phyloP scores from a whole-genome alignment of 2,797 vertebrate genomes.

The Lagorchestes hirsutus region DNA sequence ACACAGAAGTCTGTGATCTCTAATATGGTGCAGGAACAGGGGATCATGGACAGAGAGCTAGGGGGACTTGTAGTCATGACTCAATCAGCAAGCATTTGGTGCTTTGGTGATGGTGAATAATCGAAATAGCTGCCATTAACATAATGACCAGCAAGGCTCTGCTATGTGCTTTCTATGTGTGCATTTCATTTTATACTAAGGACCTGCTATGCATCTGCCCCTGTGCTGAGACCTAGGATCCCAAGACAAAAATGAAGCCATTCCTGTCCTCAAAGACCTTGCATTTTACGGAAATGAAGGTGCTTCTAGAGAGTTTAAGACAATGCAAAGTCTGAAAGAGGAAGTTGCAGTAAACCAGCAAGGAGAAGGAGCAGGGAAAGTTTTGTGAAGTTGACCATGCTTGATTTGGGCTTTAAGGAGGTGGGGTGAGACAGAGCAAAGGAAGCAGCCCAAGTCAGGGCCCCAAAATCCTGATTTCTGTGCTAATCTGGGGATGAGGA shows the following conservation, averaged over 20 bases:
- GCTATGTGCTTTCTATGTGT: too few species aligned
- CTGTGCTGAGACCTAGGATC: neutral
- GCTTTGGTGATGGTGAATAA: neutral
- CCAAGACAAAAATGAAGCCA: neutral
- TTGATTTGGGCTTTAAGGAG: too few species aligned
- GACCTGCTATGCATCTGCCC: neutral
- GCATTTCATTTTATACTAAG: neutral
- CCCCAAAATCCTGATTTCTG: neutral
- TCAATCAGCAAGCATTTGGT: neutral
- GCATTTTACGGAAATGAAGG: neutral
- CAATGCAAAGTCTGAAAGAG: neutral
- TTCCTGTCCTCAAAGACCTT: neutral
- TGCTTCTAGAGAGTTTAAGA: too few species aligned
- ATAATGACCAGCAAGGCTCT: neutral
- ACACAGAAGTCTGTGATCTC: neutral
- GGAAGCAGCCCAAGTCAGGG: neutral
- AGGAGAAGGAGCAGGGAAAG: neutral
- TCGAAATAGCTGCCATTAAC: neutral
- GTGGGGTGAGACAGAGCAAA: neutral
- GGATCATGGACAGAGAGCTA: neutral
- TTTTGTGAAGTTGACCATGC: too few species aligned
- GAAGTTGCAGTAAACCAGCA: too few species aligned
- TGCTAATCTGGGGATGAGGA: too few species aligned
- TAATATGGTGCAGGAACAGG: too few species aligned
- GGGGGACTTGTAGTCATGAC: too few species aligned